These are phyloP conservation scores for Noctuana brunneofusca DNA, from an alignment of 2,888 invertebrate genomes.

Conservation along the genomic window DNA sequence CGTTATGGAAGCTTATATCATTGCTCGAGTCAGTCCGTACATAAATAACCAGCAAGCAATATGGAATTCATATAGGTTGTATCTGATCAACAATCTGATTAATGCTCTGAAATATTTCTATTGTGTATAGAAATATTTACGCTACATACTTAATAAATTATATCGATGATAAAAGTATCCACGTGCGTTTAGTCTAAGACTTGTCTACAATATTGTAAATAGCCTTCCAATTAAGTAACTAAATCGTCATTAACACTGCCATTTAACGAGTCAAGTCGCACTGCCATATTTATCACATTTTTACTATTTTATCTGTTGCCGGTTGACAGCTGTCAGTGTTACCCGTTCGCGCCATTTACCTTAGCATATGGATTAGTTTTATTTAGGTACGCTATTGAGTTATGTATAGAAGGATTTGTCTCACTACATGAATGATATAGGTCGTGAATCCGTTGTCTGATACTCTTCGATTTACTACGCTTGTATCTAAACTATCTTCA, in stretches of 20 bases:
- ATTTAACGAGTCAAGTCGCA: conserved; percentile 38
- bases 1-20: conserved; percentile 43
- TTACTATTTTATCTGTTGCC: conserved; percentile 29
- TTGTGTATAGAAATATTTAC: too few relatives aligned
- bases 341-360: conserved; percentile 27
- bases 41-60: too few relatives aligned
- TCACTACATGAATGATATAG: conserved; percentile 33
- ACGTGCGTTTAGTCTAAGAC: background rate
- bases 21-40: too few relatives aligned
- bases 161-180: background rate
- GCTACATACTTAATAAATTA: too few relatives aligned
- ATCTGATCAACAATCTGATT: too few relatives aligned
- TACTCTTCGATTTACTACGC: conserved; percentile 3
- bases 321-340: conserved; percentile 46
- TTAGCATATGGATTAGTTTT: conserved; percentile 18
- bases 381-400: conserved; percentile 19
- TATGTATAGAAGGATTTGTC: conserved; percentile 35
- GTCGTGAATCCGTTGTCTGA: conserved; percentile 26
- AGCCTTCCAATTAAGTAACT: conserved; percentile 9
- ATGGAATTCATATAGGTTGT: too few relatives aligned
- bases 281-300: conserved; percentile 40
- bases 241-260: conserved; percentile 38
- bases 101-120: too few relatives aligned
- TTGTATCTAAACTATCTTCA: background rate
- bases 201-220: conserved; percentile 20